Percentiles rank a stretch among this genome's conserved stretches.
Conservation (phyloP, 2,113 vertebrate genomes). For the Rhombomys opimus region DNA sequence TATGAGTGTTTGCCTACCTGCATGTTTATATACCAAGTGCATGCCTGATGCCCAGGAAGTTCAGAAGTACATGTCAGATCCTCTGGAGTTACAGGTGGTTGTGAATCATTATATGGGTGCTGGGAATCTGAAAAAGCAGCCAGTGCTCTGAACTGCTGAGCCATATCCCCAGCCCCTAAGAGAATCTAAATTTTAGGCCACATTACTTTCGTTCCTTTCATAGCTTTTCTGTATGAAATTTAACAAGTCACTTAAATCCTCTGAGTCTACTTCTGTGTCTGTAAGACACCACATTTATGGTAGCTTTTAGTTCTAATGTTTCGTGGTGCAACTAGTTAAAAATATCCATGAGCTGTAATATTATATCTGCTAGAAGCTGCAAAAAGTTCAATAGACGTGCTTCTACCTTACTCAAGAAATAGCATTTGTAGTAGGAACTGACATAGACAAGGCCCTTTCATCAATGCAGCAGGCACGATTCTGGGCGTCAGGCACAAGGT, state of each 20-base stretch:
- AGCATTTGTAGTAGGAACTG: neutral
- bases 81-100: neutral
- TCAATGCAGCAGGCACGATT: neutral
- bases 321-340: conserved; percentile 12
- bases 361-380: conserved; percentile 35
- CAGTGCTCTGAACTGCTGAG: neutral
- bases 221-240: conserved; percentile 42
- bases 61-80: neutral
- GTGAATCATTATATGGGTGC: neutral
- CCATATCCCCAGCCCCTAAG: neutral
- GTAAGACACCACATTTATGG: neutral
- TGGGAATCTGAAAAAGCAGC: neutral
- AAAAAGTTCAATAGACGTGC: conserved; percentile 25
- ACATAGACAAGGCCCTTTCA: neutral
- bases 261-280: conserved; percentile 18
- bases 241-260: neutral
- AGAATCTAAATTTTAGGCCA: conserved; percentile 40
- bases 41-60: neutral
- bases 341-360: neutral
- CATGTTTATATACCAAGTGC: neutral
- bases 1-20: neutral
- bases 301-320: conserved; percentile 35
- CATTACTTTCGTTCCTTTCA: neutral
- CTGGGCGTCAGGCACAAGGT: neutral
- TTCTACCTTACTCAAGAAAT: conserved; percentile 3